Base-by-base conservation (phyloP, 1,140 invertebrate species). In the Halesus radiatus region DNA sequence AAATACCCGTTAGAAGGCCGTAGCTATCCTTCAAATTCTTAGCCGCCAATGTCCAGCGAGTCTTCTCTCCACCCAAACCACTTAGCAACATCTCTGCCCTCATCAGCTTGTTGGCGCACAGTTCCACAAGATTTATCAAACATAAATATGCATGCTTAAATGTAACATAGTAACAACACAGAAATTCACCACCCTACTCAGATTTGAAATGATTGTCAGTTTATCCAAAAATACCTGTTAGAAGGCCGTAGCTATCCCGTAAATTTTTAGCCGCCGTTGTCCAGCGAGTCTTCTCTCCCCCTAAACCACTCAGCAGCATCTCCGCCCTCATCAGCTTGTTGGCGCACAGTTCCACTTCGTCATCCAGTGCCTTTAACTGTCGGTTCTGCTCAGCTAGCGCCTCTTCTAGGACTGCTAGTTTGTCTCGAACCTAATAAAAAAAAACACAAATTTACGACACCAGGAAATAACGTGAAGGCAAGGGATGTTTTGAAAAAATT, bases 81-180 rank as follows among this genome's bases (percentile, higher is more conserved):
- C 94, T 93, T 64, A 99, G 97, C 62, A 99, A 91, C 89, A 99
- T 96, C 86, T 98, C 96, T 0, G 98, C 98, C 80, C 98, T 90
- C 84, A 96, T 94, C 53, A 99, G 87, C 88, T 98, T 98, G 83
- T 95, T 94, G 37, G 95, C 94, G 84, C 98, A 99, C 16, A 95
- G 90, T 81, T 96, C 92, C 26, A 97, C 96, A n/a, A n/a, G n/a
- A n/a, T n/a, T n/a, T n/a, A n/a, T n/a, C n/a, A n/a, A n/a, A n/a
- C n/a, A n/a, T n/a, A n/a, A n/a, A n/a, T n/a, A n/a, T n/a, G n/a
- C n/a, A n/a, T n/a, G n/a, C n/a, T n/a, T 29, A 29, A 70, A 70
- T 56, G n/a, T 45, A 10, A 7, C 10, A 45, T 45, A 45, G 32
- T 37, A 37, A 37, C 32, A 45, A 45, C 37, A 45, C 32, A 45